Conservation (phyloP, 2,888 invertebrate genomes). For the Dasypolia templi region DNA sequence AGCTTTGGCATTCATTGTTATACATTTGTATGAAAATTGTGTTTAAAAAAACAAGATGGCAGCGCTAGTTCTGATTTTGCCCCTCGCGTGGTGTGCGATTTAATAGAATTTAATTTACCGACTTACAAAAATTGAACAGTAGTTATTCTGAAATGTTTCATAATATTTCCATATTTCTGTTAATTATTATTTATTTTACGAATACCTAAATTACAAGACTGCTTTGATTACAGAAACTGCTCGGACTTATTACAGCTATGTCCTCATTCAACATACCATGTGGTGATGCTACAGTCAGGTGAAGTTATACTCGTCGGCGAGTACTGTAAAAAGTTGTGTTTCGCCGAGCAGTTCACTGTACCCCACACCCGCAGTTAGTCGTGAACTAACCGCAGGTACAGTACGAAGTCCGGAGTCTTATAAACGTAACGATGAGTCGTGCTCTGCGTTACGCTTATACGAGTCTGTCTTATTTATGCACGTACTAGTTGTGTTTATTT, state of each 20-base stretch:
- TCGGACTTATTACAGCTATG: neutral
- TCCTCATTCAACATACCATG: neutral
- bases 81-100: too few relatives aligned
- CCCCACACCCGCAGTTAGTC: constrained; percentile 4
- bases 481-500: neutral
- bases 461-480: too few relatives aligned
- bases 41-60: too few relatives aligned
- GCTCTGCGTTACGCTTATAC: constrained; percentile 2
- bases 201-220: too few relatives aligned
- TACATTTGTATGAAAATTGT: too few relatives aligned
- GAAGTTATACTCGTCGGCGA: constrained; percentile 18
- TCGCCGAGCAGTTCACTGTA: neutral
- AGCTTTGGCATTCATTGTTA: too few relatives aligned
- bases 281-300: constrained; percentile 39
- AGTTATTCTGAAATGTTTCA: neutral
- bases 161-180: neutral
- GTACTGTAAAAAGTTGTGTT: constrained; percentile 43
- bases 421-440: too few relatives aligned
- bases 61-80: too few relatives aligned
- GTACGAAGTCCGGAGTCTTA: too few relatives aligned
- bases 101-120: neutral
- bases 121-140: neutral
- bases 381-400: too few relatives aligned
- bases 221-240: too few relatives aligned
- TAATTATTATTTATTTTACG: neutral